Conservation (phyloP, 2,888 invertebrate species). For the Rhodophaea formosa region DNA sequence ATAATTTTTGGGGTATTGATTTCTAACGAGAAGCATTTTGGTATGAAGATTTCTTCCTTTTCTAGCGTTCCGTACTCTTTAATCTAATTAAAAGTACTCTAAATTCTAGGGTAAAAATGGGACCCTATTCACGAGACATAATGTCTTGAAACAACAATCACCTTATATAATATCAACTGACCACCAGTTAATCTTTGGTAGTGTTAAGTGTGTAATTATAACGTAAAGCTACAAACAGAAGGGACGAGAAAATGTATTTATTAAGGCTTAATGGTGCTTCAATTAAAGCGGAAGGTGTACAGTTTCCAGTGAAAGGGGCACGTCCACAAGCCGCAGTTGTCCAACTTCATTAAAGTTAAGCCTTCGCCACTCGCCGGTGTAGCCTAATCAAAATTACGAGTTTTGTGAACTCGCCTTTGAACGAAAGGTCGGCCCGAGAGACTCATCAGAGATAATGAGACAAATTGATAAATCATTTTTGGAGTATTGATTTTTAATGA, state of each 20-base stretch:
- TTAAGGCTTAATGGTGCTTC: not conserved
- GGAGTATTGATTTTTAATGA: not conserved
- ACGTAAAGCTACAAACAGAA: not conserved
- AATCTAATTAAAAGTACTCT: too few relatives aligned
- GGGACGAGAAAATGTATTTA: slow-evolving; percentile 5
- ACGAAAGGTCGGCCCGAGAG: not conserved
- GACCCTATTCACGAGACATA: too few relatives aligned
- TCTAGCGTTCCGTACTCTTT: too few relatives aligned
- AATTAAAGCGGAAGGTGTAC: slow-evolving; percentile 10
- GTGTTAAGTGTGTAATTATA: slow-evolving; percentile 1
- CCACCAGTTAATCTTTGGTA: not conserved
- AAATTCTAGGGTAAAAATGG: too few relatives aligned
- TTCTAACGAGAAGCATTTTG: too few relatives aligned
- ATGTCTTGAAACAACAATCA: too few relatives aligned
- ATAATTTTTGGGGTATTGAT: too few relatives aligned
- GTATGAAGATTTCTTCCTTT: too few relatives aligned
- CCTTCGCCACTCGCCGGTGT: slow-evolving; percentile 5
- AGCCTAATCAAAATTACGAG: slow-evolving; percentile 13
- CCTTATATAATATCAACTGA: not conserved
- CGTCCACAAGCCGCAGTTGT: slow-evolving; percentile 5
- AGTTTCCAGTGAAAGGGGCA: slow-evolving; percentile 7
- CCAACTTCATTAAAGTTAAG: slow-evolving; percentile 18
- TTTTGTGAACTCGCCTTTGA: slow-evolving; percentile 5
- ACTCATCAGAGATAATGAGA: not conserved
- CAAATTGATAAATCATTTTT: slow-evolving; percentile 1